Evolutionary conservation across 2,888 invertebrate species (phyloP).

Genomic region (Drosophila paramelanica): DNA sequence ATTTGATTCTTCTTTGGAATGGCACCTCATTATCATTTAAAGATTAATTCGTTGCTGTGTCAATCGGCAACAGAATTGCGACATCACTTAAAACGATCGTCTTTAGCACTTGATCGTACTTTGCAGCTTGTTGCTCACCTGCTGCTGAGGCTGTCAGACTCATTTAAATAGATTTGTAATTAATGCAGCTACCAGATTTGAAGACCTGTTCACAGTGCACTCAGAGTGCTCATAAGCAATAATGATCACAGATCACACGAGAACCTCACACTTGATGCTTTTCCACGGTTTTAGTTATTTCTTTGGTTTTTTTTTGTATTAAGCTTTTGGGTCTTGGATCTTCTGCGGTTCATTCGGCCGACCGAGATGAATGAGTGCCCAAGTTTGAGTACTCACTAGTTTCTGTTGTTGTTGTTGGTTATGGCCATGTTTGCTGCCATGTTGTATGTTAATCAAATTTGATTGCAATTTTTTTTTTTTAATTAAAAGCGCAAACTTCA

Average conservation of each 20-base stretch:
- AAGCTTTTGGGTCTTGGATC: constrained; percentile 44
- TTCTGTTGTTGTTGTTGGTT: constrained; percentile 22
- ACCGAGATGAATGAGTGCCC: constrained; percentile 27
- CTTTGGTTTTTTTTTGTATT: constrained; percentile 5
- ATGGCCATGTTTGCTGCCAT: constrained; percentile 49
- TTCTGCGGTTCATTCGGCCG: constrained; percentile 43
- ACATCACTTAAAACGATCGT: constrained; percentile 38
- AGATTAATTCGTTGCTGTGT: constrained; percentile 9
- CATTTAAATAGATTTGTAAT: constrained; percentile 72
- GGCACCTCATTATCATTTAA: constrained; percentile 23
- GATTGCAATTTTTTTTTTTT: constrained; percentile 60
- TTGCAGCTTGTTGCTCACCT: constrained; percentile 22
- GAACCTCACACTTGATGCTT: constrained; percentile 70
- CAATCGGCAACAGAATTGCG: constrained; percentile 26
- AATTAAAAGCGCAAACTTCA: constrained; percentile 72
- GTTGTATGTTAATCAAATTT: constrained; percentile 72
- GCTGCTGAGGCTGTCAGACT: constrained; percentile 38
- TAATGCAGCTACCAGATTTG: constrained; percentile 54
- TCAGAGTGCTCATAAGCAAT: constrained; percentile 28
- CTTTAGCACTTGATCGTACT: constrained; percentile 34
- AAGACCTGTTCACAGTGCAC: constrained; percentile 35
- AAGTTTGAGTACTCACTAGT: constrained; percentile 31
- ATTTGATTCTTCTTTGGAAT: constrained; percentile 6
- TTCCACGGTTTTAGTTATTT: constrained; percentile 65
- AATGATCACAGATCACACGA: constrained; percentile 66